Base-by-base conservation (phyloP, 2,888 invertebrate genomes). In the Cremastobaeus sp. region DNA sequence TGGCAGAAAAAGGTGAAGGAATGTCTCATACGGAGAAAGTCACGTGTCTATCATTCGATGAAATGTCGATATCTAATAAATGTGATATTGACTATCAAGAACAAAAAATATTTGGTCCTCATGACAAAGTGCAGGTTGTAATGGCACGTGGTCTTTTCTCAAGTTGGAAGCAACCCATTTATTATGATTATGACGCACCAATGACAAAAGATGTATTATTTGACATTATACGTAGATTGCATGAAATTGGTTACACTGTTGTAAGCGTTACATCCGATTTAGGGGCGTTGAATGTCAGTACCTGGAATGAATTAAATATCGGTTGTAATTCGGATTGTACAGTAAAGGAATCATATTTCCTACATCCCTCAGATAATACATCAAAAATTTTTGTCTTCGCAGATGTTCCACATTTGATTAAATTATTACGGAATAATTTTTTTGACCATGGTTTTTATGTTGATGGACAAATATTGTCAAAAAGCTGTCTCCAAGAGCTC, bases 151-250 rank as follows among this genome's bases (percentile, higher is more conserved):
- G 59, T 4, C 14, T 74, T 8, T 18, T 70, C 20, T n/a, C 12
- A 8, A 50, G 32, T 3, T 76, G 69, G 73, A 76, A 74, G 28
- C 69, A 74, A 47, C 59, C 64, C 2, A 54, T 76, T 3, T 76
- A 18, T 57, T 76, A 52, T 47, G 54, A 64, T 25, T 74, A 59
- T 57, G 73, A 73, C 25, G 8, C 12, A 11, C 12, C 43, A 14
- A 70, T 65, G 73, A 57, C 74, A 18, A 70, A 65, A 8, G 18
- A 57, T 11, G 45, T 74, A 39, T 43, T 73, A 4, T 28, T 20
- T 4, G 17, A 47, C 8, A 32, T 74, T 12, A 70, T 74, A 20
- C 8, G 2, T 11, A 12, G 43, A 18, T 41, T 74, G 25, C 55
- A 76, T 21, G 14, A 54, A 20, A 25, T 30, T 20, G 66, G 55